phyloP scores from a whole-genome alignment of 2,113 vertebrate species.

The Psittacus erithacus region DNA sequence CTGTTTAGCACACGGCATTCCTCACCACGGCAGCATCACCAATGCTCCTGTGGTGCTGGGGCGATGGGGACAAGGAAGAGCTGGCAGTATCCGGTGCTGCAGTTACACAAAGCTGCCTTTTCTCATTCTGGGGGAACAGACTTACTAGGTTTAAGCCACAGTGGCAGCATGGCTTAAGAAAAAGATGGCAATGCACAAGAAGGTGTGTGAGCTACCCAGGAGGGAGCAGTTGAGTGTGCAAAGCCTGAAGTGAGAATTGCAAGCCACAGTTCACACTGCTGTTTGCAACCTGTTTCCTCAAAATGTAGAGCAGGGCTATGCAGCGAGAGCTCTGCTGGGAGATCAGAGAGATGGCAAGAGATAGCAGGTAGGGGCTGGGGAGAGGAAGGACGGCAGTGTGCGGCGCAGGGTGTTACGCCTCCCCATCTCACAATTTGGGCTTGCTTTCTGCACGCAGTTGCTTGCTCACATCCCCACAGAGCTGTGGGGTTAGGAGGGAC shows the following conservation, averaged over 20 bases:
- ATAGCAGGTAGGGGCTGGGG: not conserved
- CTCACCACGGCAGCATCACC: not conserved
- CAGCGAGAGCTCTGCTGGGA: not conserved
- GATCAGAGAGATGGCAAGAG: conserved; percentile 14
- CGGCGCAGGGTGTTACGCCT: fast-evolving
- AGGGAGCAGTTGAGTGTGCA: not conserved
- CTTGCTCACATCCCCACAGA: fast-evolving
- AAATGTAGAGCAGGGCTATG: conserved; percentile 6
- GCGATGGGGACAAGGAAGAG: not conserved
- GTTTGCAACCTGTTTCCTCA: not conserved
- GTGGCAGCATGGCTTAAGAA: no score
- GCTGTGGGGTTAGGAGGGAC: fast-evolving
- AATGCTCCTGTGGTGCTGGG: not conserved
- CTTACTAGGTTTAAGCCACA: not conserved
- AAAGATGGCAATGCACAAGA: not conserved
- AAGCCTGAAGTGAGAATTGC: not conserved
- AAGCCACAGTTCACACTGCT: not conserved
- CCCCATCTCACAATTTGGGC: fast-evolving
- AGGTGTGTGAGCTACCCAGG: fast-evolving
- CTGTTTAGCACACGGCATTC: not conserved
- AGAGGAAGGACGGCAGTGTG: not conserved
- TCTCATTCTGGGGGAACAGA: not conserved
- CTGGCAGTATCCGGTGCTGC: fast-evolving
- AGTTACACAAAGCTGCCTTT: not conserved
- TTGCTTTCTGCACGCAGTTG: not conserved